Percentiles rank a stretch among this genome's conserved stretches.
These are phyloP conservation scores for Gymnarchus niloticus DNA, from an alignment of 2,113 vertebrate species.

Conservation along the genomic window DNA sequence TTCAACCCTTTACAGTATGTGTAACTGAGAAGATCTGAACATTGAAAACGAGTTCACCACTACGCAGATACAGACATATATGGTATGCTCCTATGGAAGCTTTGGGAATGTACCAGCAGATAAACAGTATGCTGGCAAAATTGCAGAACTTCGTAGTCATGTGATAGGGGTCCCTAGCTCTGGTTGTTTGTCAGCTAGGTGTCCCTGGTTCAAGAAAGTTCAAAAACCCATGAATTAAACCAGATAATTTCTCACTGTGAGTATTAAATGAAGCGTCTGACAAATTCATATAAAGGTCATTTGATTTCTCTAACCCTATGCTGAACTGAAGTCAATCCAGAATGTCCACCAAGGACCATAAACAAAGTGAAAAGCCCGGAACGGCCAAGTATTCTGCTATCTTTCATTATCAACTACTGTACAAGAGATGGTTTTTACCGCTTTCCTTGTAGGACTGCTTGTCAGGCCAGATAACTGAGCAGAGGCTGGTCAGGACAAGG, in stretches of 20 bases:
- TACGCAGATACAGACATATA: background rate
- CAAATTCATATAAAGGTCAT: background rate
- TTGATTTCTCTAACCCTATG: background rate
- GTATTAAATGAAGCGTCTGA: background rate
- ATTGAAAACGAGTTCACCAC: background rate
- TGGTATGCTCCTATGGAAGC: background rate
- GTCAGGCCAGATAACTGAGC: slow-evolving; percentile 89
- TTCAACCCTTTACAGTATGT: background rate
- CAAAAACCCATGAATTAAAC: slow-evolving; percentile 36
- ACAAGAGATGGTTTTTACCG: slow-evolving; percentile 54
- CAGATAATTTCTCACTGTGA: background rate
- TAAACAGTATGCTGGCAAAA: too few species aligned
- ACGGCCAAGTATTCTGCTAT: background rate
- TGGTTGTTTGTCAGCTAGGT: too few species aligned
- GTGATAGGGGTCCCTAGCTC: too few species aligned
- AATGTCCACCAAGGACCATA: background rate
- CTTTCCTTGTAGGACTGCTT: slow-evolving; percentile 88
- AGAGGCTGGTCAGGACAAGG: slow-evolving; percentile 89
- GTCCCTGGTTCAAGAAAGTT: too few species aligned
- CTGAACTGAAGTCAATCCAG: background rate
- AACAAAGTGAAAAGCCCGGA: too few species aligned
- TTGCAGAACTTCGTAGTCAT: too few species aligned
- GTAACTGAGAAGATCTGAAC: background rate
- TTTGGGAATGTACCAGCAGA: background rate
- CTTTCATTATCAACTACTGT: background rate